A percentile compares a stretch with the other conserved stretches of the same genome.
These are phyloP conservation scores for Hydractinia echinata DNA, from an alignment of 30 jellyfish, hydroid and myxozoan genomes.

Conservation along the genomic window DNA sequence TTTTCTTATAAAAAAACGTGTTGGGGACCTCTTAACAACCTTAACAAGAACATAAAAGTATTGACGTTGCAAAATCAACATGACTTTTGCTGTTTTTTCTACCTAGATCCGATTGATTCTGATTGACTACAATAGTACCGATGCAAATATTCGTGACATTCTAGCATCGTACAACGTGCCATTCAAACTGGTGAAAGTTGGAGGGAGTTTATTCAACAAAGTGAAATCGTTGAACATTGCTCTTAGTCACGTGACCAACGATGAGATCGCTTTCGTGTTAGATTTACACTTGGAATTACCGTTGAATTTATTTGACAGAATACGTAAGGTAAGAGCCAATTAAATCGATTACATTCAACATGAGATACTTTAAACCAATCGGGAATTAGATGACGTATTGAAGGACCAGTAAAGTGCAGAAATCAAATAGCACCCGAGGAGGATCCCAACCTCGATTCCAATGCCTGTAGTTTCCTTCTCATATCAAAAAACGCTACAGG, in stretches of 20 bases:
- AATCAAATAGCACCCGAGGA: not conserved
- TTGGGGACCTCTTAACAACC: too few species aligned
- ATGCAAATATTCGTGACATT: constrained; percentile 2
- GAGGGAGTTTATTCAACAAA: constrained; percentile 39
- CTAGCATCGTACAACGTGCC: not conserved
- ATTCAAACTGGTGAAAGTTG: constrained; percentile 2
- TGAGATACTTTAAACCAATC: not conserved
- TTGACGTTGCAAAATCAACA: not conserved
- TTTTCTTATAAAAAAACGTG: too few species aligned
- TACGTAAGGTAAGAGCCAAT: constrained; percentile 56
- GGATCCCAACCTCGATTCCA: not conserved
- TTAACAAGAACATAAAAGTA: too few species aligned
- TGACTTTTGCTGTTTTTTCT: not conserved
- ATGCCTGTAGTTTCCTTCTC: too few species aligned
- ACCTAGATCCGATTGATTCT: not conserved
- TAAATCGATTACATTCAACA: not conserved
- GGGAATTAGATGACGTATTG: not conserved
- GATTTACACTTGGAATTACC: constrained; percentile 80
- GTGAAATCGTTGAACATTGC: constrained; percentile 62
- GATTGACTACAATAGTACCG: constrained; percentile 21
- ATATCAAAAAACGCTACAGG: too few species aligned
- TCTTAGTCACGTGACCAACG: constrained; percentile 37
- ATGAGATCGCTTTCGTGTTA: constrained; percentile 64
- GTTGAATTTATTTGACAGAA: constrained; percentile 66
- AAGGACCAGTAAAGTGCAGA: not conserved